phyloP scores from a whole-genome alignment of 2,888 invertebrate genomes.

The Fabriciana adippe region DNA sequence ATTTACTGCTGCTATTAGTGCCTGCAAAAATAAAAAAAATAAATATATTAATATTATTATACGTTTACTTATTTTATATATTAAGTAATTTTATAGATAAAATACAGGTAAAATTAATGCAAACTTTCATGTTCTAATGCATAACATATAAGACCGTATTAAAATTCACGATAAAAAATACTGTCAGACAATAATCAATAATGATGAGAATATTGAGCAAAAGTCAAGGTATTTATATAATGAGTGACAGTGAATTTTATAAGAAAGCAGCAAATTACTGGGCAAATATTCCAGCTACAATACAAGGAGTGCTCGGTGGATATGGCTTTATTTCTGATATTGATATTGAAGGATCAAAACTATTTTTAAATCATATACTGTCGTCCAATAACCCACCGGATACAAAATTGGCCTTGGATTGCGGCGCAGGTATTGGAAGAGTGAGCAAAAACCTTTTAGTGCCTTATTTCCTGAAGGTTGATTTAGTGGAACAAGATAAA shows the following conservation, averaged over 20 bases:
- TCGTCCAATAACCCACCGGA: slow-evolving; percentile 76
- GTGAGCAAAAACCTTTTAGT: slow-evolving; percentile 92
- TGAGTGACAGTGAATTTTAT: slow-evolving; percentile 73
- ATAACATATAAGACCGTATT: too few relatives aligned
- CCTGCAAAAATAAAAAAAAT: slow-evolving; percentile 79
- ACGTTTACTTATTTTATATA: too few relatives aligned
- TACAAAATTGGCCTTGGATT: slow-evolving; percentile 90
- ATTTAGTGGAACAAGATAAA: slow-evolving; percentile 95
- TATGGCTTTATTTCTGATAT: slow-evolving; percentile 92
- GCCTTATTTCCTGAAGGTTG: slow-evolving; percentile 90
- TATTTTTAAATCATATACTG: slow-evolving; percentile 85
- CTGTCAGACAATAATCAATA: slow-evolving; percentile 7
- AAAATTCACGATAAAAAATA: slow-evolving; percentile 1
- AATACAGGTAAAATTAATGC: too few relatives aligned
- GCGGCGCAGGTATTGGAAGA: slow-evolving; percentile 98
- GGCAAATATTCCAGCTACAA: slow-evolving; percentile 91
- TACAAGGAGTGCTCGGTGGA: slow-evolving; percentile 97
- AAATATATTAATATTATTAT: too few relatives aligned
- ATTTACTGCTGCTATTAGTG: slow-evolving; percentile 87
- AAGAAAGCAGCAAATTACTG: slow-evolving; percentile 91
- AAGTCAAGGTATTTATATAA: slow-evolving; percentile 5
- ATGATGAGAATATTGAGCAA: not conserved
- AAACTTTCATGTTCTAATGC: too few relatives aligned
- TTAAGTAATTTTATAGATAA: too few relatives aligned
- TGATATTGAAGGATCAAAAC: slow-evolving; percentile 93